A percentile compares a stretch with the other conserved stretches of the same genome.
These are phyloP conservation scores for Drosophila hamatofila DNA, from an alignment of 2,888 invertebrate genomes.

Conservation along the genomic window DNA sequence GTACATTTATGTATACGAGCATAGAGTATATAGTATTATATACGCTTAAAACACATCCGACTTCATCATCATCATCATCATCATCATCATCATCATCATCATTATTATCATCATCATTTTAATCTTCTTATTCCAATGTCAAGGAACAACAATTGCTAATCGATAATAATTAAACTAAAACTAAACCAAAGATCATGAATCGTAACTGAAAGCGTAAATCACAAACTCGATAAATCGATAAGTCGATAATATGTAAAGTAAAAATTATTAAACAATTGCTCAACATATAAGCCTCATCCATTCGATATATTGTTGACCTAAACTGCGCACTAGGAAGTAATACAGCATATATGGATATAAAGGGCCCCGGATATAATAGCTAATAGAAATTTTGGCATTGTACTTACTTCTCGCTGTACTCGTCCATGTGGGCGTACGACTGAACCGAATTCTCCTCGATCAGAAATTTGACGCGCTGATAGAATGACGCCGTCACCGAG, in stretches of 20 bases:
- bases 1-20: conserved; percentile 40
- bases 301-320: conserved; percentile 41
- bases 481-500: conserved; percentile 98
- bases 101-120: conserved; percentile 3
- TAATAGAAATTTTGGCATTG: conserved; percentile 49
- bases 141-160: conserved; percentile 29
- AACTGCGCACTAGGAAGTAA: conserved; percentile 56
- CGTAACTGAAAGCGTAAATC: conserved; percentile 18
- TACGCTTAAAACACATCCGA: conserved; percentile 28
- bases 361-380: conserved; percentile 21
- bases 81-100: conserved; percentile 4
- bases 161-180: conserved; percentile 7
- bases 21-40: conserved; percentile 24
- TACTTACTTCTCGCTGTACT: conserved; percentile 99
- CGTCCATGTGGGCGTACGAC: conserved; percentile 98
- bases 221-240: conserved; percentile 20
- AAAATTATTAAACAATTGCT: conserved; percentile 37
- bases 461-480: conserved; percentile 98
- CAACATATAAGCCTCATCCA: conserved; percentile 39
- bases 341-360: conserved; percentile 46
- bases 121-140: conserved; percentile 20
- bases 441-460: conserved; percentile 99
- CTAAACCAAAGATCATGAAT: conserved; percentile 16
- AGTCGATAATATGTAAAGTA: conserved; percentile 30
- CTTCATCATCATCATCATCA: conserved; percentile 3